Evolutionary conservation across 2,113 vertebrate genomes (phyloP).

Genomic region (Cyphomyrus discorhynchus): DNA sequence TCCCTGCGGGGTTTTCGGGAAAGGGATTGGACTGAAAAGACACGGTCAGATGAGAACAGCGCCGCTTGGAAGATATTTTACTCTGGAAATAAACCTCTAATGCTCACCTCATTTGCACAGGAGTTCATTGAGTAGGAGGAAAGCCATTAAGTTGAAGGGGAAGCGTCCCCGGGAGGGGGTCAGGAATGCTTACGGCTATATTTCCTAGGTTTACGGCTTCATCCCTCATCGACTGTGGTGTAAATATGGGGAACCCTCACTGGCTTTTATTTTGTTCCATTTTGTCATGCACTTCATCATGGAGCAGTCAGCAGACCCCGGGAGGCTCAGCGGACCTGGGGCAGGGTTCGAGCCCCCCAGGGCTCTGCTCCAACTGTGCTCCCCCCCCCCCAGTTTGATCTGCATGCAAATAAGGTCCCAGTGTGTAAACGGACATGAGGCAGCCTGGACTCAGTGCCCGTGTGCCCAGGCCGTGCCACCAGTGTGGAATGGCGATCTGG

Average conservation of each 20-base stretch:
- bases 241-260: constrained; percentile 45
- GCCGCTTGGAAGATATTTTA: constrained; percentile 45
- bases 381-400: neutral
- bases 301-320: neutral
- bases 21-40: constrained; percentile 43
- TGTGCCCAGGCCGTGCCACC: neutral
- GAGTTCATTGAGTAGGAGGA: constrained; percentile 21
- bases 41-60: constrained; percentile 21
- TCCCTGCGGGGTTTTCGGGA: constrained; percentile 52
- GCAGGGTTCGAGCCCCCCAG: neutral
- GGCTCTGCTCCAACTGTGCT: neutral
- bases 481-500: neutral
- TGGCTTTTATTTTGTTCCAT: constrained; percentile 29
- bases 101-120: neutral
- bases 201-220: constrained; percentile 45
- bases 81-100: constrained; percentile 23
- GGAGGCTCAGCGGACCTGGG: neutral
- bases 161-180: constrained; percentile 39
- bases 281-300: constrained; percentile 10
- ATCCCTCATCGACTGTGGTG: constrained; percentile 52
- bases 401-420: neutral
- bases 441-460: neutral
- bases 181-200: constrained; percentile 53
- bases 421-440: neutral
- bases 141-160: neutral